Percentiles rank a stretch among this genome's conserved stretches.
phyloP scores from a whole-genome alignment of 2,888 invertebrate genomes.

The Coleophora flavipennella region DNA sequence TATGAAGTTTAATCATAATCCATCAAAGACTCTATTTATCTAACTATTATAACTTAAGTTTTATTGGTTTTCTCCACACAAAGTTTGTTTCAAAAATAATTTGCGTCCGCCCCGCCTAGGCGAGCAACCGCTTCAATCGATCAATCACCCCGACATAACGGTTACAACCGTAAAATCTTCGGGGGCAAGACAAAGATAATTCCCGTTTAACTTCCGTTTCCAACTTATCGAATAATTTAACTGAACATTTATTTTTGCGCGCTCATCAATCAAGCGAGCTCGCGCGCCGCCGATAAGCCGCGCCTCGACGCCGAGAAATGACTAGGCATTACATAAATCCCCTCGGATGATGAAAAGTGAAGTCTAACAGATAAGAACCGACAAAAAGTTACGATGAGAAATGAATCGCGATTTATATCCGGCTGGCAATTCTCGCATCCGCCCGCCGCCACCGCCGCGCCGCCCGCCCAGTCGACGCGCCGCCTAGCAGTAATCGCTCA shows the following conservation, averaged over 20 bases:
- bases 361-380: conserved; percentile 75
- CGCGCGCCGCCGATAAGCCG: conserved; percentile 67
- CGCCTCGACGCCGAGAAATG: conserved; percentile 74
- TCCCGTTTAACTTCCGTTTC: conserved; percentile 74
- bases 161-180: conserved; percentile 66
- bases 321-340: conserved; percentile 75
- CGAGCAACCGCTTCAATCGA: conserved; percentile 38
- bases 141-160: conserved; percentile 67
- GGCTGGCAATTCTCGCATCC: conserved; percentile 41
- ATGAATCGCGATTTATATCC: conserved; percentile 74
- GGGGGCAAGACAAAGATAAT: conserved; percentile 73
- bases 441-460: conserved; percentile 17
- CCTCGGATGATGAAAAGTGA: conserved; percentile 75
- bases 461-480: conserved; percentile 10
- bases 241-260: conserved; percentile 75
- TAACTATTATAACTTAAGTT: too few relatives aligned
- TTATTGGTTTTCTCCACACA: too few relatives aligned
- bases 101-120: neutral
- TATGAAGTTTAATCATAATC: too few relatives aligned
- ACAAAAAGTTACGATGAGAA: conserved; percentile 75
- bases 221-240: conserved; percentile 76
- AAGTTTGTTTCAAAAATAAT: too few relatives aligned
- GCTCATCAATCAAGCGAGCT: conserved; percentile 73
- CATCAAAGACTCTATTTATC: too few relatives aligned
- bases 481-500: neutral